Evolutionary conservation across 2,888 invertebrate species (phyloP), one percentile per base, ranked within the genome.

Genomic region (Ormyrus thymus): DNA sequence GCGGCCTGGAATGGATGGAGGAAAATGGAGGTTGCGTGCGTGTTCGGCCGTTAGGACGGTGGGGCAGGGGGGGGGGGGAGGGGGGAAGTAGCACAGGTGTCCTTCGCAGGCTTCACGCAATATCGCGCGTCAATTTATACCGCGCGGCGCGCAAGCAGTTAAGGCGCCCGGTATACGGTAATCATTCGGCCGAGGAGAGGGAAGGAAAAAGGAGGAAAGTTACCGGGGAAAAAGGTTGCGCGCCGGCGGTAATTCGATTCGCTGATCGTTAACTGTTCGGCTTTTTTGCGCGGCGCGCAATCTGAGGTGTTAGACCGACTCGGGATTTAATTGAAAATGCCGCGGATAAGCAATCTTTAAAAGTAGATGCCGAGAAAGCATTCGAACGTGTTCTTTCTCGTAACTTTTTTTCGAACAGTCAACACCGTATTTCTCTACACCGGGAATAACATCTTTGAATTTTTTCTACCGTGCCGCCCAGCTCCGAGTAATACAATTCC

Each of bases 21-120:
- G 43, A 59, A 46, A 51, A 46, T 13, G 29, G 46, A 55, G 15
- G 11, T 45, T 64, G 29, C 51, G 61, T 58, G 59, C 13, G 43
- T 43, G 43, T n/a, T 48, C 50, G 43, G 55, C 29, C 58, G 58
- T 58, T 74, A 61, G 29, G 29, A 4, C 66, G 13, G 51, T 50
- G 8, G 75, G 68, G 75, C 53, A 46, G 13, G 7, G 6, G 64
- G 62, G 9, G 51, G 9, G 61, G 8, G 45, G n/a, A 62, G 51
- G 65, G 51, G 29, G 46, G 66, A 66, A 51, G 74, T 59, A 74
- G 69, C 76, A 69, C 76, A 76, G 76, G 76, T 76, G 76, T 69
- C 76, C 69, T 69, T 61, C 61, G 62, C 69, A 76, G 76, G 62
- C 55, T 76, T 29, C 53, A 69, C 62, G 76, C 69, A 69, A 59